Conservation (phyloP, 2,797 vertebrate species). For the Chaunax sp. region DNA sequence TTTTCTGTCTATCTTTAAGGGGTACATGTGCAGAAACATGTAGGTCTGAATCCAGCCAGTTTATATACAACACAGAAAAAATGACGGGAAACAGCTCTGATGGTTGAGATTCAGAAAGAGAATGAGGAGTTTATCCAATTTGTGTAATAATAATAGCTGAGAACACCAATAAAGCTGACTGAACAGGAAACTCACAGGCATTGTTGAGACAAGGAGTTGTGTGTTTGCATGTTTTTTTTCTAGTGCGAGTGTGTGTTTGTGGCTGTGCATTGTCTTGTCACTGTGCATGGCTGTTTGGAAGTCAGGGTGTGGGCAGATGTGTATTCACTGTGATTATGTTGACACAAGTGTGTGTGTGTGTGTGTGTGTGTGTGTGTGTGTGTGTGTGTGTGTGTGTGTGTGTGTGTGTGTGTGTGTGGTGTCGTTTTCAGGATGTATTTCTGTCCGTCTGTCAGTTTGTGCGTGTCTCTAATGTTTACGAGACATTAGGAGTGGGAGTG, state of each 20-base stretch:
- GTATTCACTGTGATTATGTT: conserved; percentile 42
- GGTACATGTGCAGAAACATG: conserved; percentile 38
- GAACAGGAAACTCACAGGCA: conserved; percentile 16
- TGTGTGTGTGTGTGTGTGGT: conserved; percentile 36
- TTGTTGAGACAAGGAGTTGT: conserved; percentile 61
- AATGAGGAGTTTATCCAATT: conserved; percentile 53
- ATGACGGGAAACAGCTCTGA: conserved; percentile 39
- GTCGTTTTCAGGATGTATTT: conserved; percentile 56
- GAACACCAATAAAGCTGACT: conserved; percentile 66
- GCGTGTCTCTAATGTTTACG: conserved; percentile 75
- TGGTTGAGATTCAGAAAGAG: conserved; percentile 57
- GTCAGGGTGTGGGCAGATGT: conserved; percentile 60
- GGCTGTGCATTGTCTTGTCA: conserved; percentile 61
- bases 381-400: conserved; percentile 15
- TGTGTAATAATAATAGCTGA: conserved; percentile 58
- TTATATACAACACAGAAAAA: conserved; percentile 13
- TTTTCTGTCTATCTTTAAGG: conserved; percentile 28
- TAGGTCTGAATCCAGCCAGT: conserved; percentile 14
- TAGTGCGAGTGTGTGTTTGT: conserved; percentile 60
- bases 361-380: conserved; percentile 40
- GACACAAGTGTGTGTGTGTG: conserved; percentile 41
- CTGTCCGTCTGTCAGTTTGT: conserved; percentile 62
- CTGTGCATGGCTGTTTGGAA: conserved; percentile 49
- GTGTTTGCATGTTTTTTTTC: conserved; percentile 65
- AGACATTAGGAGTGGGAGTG: conserved; percentile 81